Evolutionary conservation across 2,888 invertebrate genomes (phyloP).

Genomic region (Sipunculus nudus): DNA sequence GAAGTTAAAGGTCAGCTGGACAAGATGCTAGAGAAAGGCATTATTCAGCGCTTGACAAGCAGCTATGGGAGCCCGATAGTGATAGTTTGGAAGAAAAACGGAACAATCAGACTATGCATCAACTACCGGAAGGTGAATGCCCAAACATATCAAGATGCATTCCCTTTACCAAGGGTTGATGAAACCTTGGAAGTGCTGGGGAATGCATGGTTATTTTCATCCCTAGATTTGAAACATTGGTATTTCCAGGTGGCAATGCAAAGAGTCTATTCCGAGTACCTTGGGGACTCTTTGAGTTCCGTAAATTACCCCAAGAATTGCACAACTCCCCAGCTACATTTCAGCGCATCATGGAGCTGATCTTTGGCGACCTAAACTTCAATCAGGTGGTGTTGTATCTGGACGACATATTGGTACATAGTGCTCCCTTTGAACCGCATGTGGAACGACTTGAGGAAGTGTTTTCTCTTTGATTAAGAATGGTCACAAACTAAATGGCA

Average conservation of each 20-base stretch:
- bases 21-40: too few relatives aligned
- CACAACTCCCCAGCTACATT: constrained; percentile 4
- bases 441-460: not conserved
- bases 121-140: too few relatives aligned
- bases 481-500: not conserved
- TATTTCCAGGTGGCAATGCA: not conserved
- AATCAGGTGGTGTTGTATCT: not conserved
- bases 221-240: too few relatives aligned
- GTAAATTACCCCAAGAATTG: not conserved
- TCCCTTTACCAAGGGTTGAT: too few relatives aligned
- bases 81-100: too few relatives aligned
- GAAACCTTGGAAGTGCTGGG: too few relatives aligned
- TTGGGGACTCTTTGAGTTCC: constrained; percentile 2
- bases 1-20: too few relatives aligned
- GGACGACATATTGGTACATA: not conserved
- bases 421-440: not conserved
- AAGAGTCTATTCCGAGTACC: constrained; percentile 1
- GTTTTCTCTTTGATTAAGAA: not conserved
- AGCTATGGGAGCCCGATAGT: too few relatives aligned
- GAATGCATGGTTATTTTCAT: too few relatives aligned
- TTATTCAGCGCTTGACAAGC: too few relatives aligned
- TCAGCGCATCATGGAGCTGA: not conserved
- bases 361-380: not conserved
- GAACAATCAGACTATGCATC: too few relatives aligned
- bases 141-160: too few relatives aligned